Evolutionary conservation across 1,140 invertebrate species (phyloP).

Genomic region (Panagrolaimus sp.): DNA sequence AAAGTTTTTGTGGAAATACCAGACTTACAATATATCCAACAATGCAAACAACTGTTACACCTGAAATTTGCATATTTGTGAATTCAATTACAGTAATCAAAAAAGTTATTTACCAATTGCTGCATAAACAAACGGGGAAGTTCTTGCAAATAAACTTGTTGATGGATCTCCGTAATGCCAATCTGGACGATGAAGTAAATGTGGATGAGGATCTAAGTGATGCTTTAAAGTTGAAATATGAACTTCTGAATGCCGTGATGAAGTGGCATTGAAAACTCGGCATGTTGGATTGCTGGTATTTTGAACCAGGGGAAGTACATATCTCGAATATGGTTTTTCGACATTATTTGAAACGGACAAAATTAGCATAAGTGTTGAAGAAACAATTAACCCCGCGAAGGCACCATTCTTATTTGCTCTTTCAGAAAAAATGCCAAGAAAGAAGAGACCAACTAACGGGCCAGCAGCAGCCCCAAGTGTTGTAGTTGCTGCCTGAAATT

Average conservation of each 20-base stretch:
- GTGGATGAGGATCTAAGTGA: slow-evolving; percentile 14
- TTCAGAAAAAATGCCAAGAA: slow-evolving; percentile 59
- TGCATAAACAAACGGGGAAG: slow-evolving; percentile 22
- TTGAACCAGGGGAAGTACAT: slow-evolving; percentile 20
- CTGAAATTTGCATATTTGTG: neutral
- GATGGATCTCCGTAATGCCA: slow-evolving; percentile 23
- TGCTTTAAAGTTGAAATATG: slow-evolving; percentile 21
- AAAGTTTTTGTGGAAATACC: slow-evolving; percentile 16
- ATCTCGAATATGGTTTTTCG: slow-evolving; percentile 25
- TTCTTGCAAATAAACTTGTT: slow-evolving; percentile 5
- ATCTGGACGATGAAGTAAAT: slow-evolving; percentile 5
- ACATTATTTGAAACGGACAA: slow-evolving; percentile 22
- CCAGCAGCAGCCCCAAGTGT: slow-evolving; percentile 56
- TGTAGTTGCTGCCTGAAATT: neutral
- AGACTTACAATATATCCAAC: slow-evolving; percentile 7
- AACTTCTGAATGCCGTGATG: slow-evolving; percentile 15
- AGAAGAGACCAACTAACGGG: slow-evolving; percentile 60
- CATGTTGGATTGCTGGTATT: slow-evolving; percentile 19
- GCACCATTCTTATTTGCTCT: slow-evolving; percentile 58
- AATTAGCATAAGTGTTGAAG: neutral
- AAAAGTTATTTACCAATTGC: slow-evolving; percentile 9
- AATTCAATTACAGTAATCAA: neutral
- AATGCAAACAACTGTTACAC: neutral
- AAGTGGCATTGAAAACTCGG: slow-evolving; percentile 1
- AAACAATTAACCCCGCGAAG: slow-evolving; percentile 11